Evolutionary conservation across 1,140 invertebrate species (phyloP).

Genomic region (Calephelis virginiensis): DNA sequence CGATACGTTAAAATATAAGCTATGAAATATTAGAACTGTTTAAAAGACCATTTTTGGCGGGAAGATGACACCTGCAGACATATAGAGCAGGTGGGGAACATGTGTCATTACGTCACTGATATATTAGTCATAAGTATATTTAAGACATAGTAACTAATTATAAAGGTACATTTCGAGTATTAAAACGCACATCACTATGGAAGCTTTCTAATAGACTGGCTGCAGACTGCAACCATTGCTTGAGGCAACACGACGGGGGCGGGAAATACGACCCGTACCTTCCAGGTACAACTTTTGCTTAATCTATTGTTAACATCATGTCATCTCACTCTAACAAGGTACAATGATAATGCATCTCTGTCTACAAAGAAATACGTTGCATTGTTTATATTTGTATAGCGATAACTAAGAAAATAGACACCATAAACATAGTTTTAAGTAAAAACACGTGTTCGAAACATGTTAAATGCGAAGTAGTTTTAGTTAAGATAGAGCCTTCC

Average conservation of each 20-base stretch:
- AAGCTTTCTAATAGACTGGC: constrained; percentile 59
- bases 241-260: constrained; percentile 34
- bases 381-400: constrained; percentile 64
- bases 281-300: constrained; percentile 64
- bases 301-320: constrained; percentile 67
- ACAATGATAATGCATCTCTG: constrained; percentile 32
- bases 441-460: constrained; percentile 39
- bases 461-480: neutral
- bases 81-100: constrained; percentile 55
- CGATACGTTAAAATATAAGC: constrained; percentile 39
- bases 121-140: no score
- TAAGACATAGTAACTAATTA: no score
- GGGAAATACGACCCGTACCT: constrained; percentile 54
- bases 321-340: constrained; percentile 42
- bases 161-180: no score
- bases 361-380: constrained; percentile 34
- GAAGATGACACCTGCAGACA: constrained; percentile 51
- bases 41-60: constrained; percentile 42
- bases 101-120: constrained; percentile 23
- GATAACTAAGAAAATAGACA: constrained; percentile 39
- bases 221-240: constrained; percentile 35
- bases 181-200: constrained; percentile 34
- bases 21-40: neutral
- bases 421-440: neutral
- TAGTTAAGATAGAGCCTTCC: constrained; percentile 4